A percentile compares a stretch with the other conserved stretches of the same genome.
Conservation (phyloP, 2,113 vertebrate genomes). For the Gila orcuttii region DNA sequence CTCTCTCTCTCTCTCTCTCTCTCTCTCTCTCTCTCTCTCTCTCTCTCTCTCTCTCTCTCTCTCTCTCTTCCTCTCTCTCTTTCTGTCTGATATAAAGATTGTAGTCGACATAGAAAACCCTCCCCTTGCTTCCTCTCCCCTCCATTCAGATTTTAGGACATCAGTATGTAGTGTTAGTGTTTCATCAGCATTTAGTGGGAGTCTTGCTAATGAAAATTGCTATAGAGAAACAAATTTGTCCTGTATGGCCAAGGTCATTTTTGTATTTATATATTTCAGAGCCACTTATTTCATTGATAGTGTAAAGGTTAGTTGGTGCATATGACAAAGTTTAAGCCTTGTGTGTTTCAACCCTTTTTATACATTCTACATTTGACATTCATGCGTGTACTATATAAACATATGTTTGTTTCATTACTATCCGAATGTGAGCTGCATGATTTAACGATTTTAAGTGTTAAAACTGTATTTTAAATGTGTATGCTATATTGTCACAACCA, state of each 20-base stretch:
- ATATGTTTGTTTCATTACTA: no score
- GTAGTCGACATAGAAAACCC: slow-evolving; percentile 15
- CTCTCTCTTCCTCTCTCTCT: slow-evolving; percentile 38
- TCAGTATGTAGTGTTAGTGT: neutral
- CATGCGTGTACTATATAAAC: no score
- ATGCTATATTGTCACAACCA: no score
- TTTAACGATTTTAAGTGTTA: no score
- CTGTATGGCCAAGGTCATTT: slow-evolving; percentile 1
- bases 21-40: slow-evolving; percentile 42
- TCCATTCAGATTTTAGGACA: slow-evolving; percentile 16
- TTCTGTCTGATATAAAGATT: slow-evolving; percentile 29
- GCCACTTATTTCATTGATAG: no score
- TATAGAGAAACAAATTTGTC: slow-evolving; percentile 5
- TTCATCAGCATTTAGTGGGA: slow-evolving; percentile 16
- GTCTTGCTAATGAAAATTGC: slow-evolving; percentile 12
- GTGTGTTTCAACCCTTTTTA: no score
- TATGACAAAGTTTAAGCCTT: no score
- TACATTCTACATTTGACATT: no score
- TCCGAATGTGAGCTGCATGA: no score
- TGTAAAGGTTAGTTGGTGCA: no score
- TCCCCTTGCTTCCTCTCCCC: neutral
- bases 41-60: slow-evolving; percentile 42
- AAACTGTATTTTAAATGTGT: neutral
- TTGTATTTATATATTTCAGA: no score
- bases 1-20: slow-evolving; percentile 31